Evolutionary conservation across 2,888 invertebrate genomes (phyloP).

Genomic region (Ectemnius continuus): DNA sequence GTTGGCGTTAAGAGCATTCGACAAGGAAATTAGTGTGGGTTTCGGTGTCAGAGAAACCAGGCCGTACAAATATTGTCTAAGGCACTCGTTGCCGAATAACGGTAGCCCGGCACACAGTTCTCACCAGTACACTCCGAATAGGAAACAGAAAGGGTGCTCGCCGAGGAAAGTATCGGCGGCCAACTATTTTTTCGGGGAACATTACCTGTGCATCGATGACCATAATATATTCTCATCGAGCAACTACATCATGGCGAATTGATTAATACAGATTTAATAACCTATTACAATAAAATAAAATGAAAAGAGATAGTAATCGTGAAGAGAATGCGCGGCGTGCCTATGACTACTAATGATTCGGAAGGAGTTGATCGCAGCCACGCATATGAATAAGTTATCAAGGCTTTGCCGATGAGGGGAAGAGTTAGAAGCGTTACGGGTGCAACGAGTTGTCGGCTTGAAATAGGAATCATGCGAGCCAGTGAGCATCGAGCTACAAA

Average conservation of each 20-base stretch:
- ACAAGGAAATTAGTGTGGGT: conserved; percentile 14
- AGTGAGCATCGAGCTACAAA: conserved; percentile 15
- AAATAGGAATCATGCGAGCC: conserved; percentile 13
- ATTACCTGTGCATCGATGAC: background rate
- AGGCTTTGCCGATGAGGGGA: no score
- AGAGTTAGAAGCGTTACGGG: no score
- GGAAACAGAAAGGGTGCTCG: background rate
- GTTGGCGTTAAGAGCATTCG: background rate
- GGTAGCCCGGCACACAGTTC: conserved; percentile 9
- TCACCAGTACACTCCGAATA: background rate
- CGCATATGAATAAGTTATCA: no score
- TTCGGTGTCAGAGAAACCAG: conserved; percentile 48
- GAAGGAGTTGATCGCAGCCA: no score
- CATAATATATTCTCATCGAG: background rate
- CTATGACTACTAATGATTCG: no score
- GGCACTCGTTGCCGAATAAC: conserved; percentile 45
- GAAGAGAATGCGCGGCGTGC: no score
- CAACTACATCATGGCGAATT: background rate
- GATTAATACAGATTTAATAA: no score
- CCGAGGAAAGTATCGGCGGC: background rate
- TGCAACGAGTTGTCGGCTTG: no score
- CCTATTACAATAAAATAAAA: no score
- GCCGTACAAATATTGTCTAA: conserved; percentile 50
- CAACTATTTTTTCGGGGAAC: background rate
- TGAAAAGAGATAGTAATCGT: no score